These are phyloP conservation scores for rat (Rattus norvegicus) DNA, from an alignment of 2,113 vertebrate species.

Conservation along the genomic window DNA sequence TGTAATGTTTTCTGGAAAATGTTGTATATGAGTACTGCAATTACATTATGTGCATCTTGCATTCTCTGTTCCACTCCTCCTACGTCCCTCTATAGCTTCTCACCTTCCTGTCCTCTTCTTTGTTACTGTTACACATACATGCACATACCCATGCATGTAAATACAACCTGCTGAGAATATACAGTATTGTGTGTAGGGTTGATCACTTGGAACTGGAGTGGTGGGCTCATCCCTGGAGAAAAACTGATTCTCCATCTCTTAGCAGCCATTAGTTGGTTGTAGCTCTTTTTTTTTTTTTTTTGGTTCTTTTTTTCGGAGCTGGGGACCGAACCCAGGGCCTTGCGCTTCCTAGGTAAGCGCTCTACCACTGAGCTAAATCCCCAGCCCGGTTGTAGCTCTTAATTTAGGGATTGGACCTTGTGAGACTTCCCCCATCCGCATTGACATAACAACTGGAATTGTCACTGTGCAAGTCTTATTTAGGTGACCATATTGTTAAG, in stretches of 20 bases:
- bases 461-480: background rate
- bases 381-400: background rate
- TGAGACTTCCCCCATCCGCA: background rate
- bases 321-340: too few relatives aligned
- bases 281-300: too few relatives aligned
- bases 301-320: too few relatives aligned
- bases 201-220: background rate
- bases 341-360: too few relatives aligned
- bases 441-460: background rate
- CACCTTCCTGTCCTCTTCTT: background rate
- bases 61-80: background rate
- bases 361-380: too few relatives aligned
- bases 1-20: background rate
- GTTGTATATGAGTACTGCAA: background rate
- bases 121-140: background rate
- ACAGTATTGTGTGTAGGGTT: background rate
- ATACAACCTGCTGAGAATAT: background rate
- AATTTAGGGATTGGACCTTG: background rate
- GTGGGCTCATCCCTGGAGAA: background rate
- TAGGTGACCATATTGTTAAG: background rate
- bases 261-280: background rate
- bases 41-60: background rate
- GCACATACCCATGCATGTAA: background rate
- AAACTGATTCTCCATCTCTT: background rate
- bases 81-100: background rate